Base-by-base conservation (phyloP, 2,113 vertebrate species). In the Plecotus auritus region DNA sequence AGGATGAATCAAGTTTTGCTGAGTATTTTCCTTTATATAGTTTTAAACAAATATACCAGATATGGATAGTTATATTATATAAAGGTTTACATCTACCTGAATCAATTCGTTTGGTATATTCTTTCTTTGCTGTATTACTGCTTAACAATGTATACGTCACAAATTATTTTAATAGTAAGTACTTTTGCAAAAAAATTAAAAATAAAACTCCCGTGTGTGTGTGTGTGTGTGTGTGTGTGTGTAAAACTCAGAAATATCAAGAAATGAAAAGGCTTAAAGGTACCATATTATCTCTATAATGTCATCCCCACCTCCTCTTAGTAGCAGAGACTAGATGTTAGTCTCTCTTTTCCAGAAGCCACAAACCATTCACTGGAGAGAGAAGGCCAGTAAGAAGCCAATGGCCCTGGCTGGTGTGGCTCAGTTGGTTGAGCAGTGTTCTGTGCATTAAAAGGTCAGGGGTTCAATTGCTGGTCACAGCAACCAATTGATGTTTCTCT, bases 151-250 rank as follows among this genome's bases (percentile, higher is more conserved):
- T 66, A 89, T 56, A 86, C 83, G 70, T 26, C 11, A 69, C 51
- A 93, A 91, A 64, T 92, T 77, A 95, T 85, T 88, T 95, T 91
- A 67, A 93, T 76, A 89, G 10, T 77, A 94, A 90, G n/a, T 45
- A 81, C 16, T 42, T 85, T 35, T 85, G 69, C 61, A n/a, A 91
- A 93, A 90, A 90, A 26, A 54, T 54, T 54, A 35, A 74, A 76
- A 26, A 54, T 54, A 54, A 35, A 74, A 81, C 77, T 72, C 40
- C 45, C 56, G 67, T 16, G 37, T 40, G 37, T 26, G 45, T 47
- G 45, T 37, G 37, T 54, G 47, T 13, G 9, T 74, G 45, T 74
- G 40, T 74, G 42, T 20, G 32, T 18, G 47, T 77, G 17, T 49
- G 45, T 76, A 13, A 81, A 37, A 82, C 73, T 86, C 30, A 84